Conservation (phyloP, 1,140 invertebrate species). For the Aphidius ervi region DNA sequence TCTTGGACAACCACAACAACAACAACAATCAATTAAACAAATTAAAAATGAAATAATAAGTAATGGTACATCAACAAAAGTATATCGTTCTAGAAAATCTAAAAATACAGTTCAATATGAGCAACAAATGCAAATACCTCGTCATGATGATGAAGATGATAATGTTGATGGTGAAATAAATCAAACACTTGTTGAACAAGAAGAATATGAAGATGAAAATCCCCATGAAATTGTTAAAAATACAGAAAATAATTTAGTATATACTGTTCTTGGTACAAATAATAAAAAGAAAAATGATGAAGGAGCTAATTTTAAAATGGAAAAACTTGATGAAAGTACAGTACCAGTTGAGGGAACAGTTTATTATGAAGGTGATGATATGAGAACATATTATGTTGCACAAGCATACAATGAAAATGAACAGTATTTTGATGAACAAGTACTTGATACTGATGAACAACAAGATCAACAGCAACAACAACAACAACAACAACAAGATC, state of each 20-base stretch:
- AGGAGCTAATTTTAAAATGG: conserved; percentile 36
- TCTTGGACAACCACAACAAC: conserved; percentile 13
- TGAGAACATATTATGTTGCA: conserved; percentile 43
- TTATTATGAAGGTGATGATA: conserved; percentile 49
- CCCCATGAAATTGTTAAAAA: conserved; percentile 44
- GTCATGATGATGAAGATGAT: conserved; percentile 21
- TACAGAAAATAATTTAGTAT: conserved; percentile 47
- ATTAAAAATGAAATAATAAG: not conserved
- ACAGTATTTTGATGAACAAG: conserved; percentile 36
- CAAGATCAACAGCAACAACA: conserved; percentile 26
- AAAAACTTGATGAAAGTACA: conserved; percentile 39
- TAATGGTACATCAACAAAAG: conserved; percentile 6
- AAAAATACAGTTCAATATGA: conserved; percentile 9
- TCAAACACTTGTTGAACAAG: not conserved
- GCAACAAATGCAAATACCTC: conserved; percentile 1
- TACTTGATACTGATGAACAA: conserved; percentile 38
- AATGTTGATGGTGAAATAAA: conserved; percentile 22
- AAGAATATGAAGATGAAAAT: conserved; percentile 28
- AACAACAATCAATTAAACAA: conserved; percentile 7
- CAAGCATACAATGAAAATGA: conserved; percentile 38
- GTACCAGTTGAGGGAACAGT: conserved; percentile 44
- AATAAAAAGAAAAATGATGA: conserved; percentile 32
- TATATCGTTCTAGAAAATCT: conserved; percentile 5
- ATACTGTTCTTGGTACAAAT: conserved; percentile 49
- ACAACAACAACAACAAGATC: conserved; percentile 9